phyloP scores from a whole-genome alignment of 2,888 invertebrate species.

The Campoletis raptor region DNA sequence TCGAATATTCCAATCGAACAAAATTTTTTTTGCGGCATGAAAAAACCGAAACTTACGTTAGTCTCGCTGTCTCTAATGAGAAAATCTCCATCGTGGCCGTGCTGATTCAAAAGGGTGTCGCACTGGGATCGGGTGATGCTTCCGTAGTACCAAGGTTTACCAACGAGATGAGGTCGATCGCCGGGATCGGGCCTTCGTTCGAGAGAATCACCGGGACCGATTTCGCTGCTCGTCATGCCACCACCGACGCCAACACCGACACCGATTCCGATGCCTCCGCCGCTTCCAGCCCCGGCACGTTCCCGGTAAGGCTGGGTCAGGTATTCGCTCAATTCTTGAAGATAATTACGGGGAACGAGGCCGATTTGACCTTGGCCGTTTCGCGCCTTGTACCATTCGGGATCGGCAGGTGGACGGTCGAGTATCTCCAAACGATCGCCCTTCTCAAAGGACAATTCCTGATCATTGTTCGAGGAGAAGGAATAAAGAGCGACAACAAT shows the following conservation, averaged over 20 bases:
- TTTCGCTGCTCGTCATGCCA: constrained; percentile 74
- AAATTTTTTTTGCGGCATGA: not conserved
- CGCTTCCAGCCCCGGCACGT: constrained; percentile 76
- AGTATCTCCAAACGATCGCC: constrained; percentile 98
- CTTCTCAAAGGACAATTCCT: constrained; percentile 98
- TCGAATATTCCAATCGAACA: not conserved
- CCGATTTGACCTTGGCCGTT: constrained; percentile 97
- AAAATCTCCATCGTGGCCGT: constrained; percentile 99
- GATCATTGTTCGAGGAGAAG: constrained; percentile 97
- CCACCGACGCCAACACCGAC: constrained; percentile 55
- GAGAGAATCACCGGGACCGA: constrained; percentile 85
- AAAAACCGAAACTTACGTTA: constrained; percentile 91
- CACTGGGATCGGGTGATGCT: constrained; percentile 98
- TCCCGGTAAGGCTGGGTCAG: constrained; percentile 93
- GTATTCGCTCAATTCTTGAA: constrained; percentile 96
- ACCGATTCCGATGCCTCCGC: not conserved
- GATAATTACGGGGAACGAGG: constrained; percentile 97
- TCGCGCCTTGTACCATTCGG: constrained; percentile 99
- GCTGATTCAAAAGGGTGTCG: constrained; percentile 97
- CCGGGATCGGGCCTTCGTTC: constrained; percentile 86
- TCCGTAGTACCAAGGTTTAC: constrained; percentile 99
- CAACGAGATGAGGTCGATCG: constrained; percentile 90
- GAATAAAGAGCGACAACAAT: constrained; percentile 98
- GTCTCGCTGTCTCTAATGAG: constrained; percentile 99
- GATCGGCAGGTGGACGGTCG: constrained; percentile 98